phyloP scores from a whole-genome alignment of 2,113 vertebrate genomes.

The Pteronura brasiliensis region DNA sequence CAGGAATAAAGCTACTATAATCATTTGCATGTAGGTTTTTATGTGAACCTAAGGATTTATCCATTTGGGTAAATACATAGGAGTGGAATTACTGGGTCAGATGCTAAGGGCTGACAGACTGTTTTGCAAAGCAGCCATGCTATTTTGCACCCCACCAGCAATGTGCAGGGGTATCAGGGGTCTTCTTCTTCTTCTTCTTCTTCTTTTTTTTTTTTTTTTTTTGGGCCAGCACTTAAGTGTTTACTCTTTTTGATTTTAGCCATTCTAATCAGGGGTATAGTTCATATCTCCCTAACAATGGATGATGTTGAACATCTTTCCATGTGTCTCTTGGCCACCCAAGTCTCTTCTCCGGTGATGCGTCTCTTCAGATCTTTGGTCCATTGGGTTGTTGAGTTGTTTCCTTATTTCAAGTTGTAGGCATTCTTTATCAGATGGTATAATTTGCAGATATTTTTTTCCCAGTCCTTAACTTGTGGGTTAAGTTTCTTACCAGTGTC shows the following conservation, averaged over 20 bases:
- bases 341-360: neutral
- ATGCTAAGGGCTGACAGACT: neutral
- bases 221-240: neutral
- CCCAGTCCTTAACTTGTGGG: neutral
- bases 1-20: neutral
- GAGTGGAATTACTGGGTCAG: neutral
- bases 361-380: neutral
- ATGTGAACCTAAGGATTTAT: neutral
- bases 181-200: neutral
- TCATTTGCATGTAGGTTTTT: neutral
- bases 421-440: neutral
- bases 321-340: too few species aligned
- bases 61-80: neutral
- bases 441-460: neutral
- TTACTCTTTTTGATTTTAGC: neutral
- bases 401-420: neutral
- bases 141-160: neutral
- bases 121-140: rapidly evolving
- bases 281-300: neutral
- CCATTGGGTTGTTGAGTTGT: neutral
- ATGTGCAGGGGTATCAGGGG: rapidly evolving
- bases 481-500: neutral
- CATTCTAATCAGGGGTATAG: neutral
- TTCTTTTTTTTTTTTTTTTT: neutral
- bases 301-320: neutral